Base-by-base conservation (phyloP, 1,140 invertebrate genomes). In the Conus ventricosus region DNA sequence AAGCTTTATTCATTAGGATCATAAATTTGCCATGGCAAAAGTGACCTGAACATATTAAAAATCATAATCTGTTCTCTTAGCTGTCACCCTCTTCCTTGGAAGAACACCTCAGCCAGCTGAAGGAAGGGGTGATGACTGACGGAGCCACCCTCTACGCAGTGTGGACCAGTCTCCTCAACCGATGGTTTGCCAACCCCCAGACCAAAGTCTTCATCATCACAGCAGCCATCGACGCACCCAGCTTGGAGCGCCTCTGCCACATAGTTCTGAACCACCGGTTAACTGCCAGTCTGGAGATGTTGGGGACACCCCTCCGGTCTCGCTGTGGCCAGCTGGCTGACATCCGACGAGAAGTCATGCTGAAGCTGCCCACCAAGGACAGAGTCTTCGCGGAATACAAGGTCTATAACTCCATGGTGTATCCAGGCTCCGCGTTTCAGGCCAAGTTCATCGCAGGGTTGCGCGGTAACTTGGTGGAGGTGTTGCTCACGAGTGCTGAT, bases 321-420 rank as follows among this genome's bases (percentile, higher is more conserved):
- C 83, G 53, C 63, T 81, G 90, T 39, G 84, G 87, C 51, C 89
- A 88, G 15, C 91, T 94, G 75, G 91, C 89, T 67, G 90, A 93
- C 78, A 89, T 93, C 3, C 92, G 91, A 85, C 81, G 87, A 82
- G 88, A 88, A 57, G 88, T 90, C 23, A 90, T 93, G 25, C 75
- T 89, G 25, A 82, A 90, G 54, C 92, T 90, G 81, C 84, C 88
- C 39, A 71, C 88, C 3, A 91, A 91, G 75, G 90, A 93, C 78
- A 91, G 92, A 88, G 90, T 93, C 10, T 91, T 91, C 39, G 90
- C 93, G n/a, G 93, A 94, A 55, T 94, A 94, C 85, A 93, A 92
- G 85, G 80, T 94, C 20, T 93, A 91, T 86, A 89, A 88, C 57
- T 89, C 83, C 15, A 91, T 93, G 84, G 87, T 93, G 20, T 94